Base-by-base conservation (phyloP, 2,113 vertebrate species). In the Plotosus lineatus region DNA sequence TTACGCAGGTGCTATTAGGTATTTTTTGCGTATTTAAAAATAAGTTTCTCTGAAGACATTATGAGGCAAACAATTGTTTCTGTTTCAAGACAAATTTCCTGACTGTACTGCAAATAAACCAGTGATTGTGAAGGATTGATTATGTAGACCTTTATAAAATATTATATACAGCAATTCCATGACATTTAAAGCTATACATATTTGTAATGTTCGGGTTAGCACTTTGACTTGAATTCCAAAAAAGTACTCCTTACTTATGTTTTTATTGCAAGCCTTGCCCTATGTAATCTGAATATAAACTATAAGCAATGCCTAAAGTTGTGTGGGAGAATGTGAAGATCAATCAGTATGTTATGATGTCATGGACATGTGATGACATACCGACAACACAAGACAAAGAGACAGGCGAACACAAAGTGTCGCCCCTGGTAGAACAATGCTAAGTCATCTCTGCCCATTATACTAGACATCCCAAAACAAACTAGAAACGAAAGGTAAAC, bases 121-220 rank as follows among this genome's bases (percentile, higher is more conserved):
- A 48, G 3, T 48, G 26, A 31, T 17, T 87, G 71, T 80, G 84
- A 48, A 82, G 72, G 19, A 80, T 74, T 79, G 83, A 87, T 86
- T 38, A 66, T 19, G 4, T 68, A 46, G 33, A 53, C 4, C 9
- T 6, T 0, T 28, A 3, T 60, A 15, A 6, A n/a, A n/a, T n/a
- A n/a, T n/a, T n/a, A n/a, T n/a, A n/a, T n/a, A n/a, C n/a, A n/a
- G n/a, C n/a, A 60, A 14, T 60, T 31, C 26, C 12, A 2, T 3
- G 12, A 60, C 11, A 10, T 58, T 58, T 26, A 12, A 26, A 56
- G n/a, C 23, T 10, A 55, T 55, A 2, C n/a, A 55, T 55, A 2
- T 46, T n/a, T 19, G 6, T n/a, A 55, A 46, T 46, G 44, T 46
- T 14, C 26, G 28, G 56, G 31, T 10, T 56, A 26, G 11, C 23